Evolutionary conservation across 2,888 invertebrate species (phyloP).

Genomic region (Empis stercorea): DNA sequence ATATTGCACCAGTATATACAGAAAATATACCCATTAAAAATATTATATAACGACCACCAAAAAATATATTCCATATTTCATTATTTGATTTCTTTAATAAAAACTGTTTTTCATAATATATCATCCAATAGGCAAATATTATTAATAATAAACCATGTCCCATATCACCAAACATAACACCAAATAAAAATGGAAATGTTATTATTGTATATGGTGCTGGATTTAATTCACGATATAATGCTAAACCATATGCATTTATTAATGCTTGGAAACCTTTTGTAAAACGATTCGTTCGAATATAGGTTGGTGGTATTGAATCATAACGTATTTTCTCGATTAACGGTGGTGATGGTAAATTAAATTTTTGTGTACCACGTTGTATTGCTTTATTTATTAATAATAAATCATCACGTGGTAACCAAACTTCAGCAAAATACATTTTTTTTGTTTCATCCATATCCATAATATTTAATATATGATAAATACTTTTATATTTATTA

Average conservation of each 20-base stretch:
- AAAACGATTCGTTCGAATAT: constrained; percentile 80
- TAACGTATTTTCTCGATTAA: constrained; percentile 76
- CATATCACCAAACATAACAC: constrained; percentile 91
- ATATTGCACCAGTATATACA: constrained; percentile 92
- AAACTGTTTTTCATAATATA: constrained; percentile 62
- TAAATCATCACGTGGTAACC: constrained; percentile 62
- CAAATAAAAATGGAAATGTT: constrained; percentile 90
- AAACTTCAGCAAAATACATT: constrained; percentile 73
- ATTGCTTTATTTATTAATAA: constrained; percentile 60
- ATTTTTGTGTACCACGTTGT: constrained; percentile 60
- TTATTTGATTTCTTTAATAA: constrained; percentile 47
- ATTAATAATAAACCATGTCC: constrained; percentile 82
- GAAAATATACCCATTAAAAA: constrained; percentile 94
- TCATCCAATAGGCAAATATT: constrained; percentile 67
- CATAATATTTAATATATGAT: constrained; percentile 80
- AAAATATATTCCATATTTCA: constrained; percentile 93
- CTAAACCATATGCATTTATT: constrained; percentile 88
- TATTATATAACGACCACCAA: constrained; percentile 93
- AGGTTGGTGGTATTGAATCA: constrained; percentile 71
- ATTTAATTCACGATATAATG: constrained; percentile 83
- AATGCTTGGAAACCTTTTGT: constrained; percentile 83
- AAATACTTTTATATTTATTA: constrained; percentile 73
- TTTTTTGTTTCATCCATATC: constrained; percentile 72
- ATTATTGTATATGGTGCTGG: constrained; percentile 79
- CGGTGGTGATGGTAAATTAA: constrained; percentile 75